These are phyloP conservation scores for Matsumurasca onukii DNA, from an alignment of 1,140 invertebrate genomes.

Conservation along the genomic window DNA sequence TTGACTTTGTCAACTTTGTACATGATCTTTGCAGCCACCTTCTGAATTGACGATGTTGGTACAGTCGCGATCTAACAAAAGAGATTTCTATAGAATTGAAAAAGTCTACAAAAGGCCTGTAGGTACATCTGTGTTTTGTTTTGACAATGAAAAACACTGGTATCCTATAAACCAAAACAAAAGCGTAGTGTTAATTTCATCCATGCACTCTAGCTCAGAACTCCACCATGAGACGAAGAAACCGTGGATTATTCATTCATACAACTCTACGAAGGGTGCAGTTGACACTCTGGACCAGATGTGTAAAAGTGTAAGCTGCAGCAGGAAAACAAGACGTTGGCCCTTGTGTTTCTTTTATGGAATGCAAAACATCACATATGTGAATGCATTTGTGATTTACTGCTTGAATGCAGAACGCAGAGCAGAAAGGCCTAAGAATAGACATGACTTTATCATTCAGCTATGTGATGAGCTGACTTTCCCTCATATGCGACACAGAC, in stretches of 20 bases:
- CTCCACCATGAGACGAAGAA: constrained; percentile 41
- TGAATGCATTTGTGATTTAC: background rate
- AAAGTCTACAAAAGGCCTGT: background rate
- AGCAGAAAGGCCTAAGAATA: background rate
- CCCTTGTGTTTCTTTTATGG: constrained; percentile 28
- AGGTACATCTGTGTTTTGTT: background rate
- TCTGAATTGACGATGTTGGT: no score
- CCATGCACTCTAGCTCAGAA: constrained; percentile 39
- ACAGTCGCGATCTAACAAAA: no score
- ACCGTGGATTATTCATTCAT: constrained; percentile 48
- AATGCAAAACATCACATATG: constrained; percentile 34
- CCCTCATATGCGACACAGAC: background rate
- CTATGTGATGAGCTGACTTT: background rate
- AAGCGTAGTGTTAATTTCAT: constrained; percentile 32
- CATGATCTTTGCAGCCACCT: no score
- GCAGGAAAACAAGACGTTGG: constrained; percentile 42
- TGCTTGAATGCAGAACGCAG: background rate
- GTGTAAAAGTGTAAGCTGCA: constrained; percentile 43
- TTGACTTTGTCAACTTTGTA: no score
- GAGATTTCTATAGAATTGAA: no score
- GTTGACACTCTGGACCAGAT: constrained; percentile 52
- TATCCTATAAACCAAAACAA: background rate
- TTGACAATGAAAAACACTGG: constrained; percentile 1
- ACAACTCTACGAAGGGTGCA: constrained; percentile 51
- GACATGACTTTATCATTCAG: background rate